Base-by-base conservation (phyloP, 2,797 vertebrate genomes). In the Pangasius larnaudii region DNA sequence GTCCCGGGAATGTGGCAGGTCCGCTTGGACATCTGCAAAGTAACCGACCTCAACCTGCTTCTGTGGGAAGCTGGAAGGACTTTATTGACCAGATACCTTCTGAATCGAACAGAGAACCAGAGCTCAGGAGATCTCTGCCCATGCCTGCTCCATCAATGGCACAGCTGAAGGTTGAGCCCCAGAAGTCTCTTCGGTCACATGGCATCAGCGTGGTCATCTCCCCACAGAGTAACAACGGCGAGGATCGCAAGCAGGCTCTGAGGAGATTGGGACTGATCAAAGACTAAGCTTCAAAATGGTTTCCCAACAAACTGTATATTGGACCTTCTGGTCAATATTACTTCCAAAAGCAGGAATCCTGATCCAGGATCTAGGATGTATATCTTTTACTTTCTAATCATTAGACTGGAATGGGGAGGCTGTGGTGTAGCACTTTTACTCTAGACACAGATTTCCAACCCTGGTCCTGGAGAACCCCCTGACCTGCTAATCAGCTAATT, bases 261-360 rank as follows among this genome's bases (percentile, higher is more conserved):
- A 98, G 92, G 93, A 99, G 97, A 91, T 94, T 99, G 1, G 98
- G 98, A 0, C 95, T 99, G 90, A 92, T 98, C 83, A 96, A 97
- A 92, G 96, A 99, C 87, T 98, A 94, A 95, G 4, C 1, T 72
- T 61, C 33, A 69, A 61, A 67, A 63, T 77, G 24, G 19, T 36
- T 84, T 56, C 9, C 13, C 46, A 65, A 18, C 4, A 65, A 27
- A 78, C 33, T 81, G 75, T 14, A 5, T 2, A 46, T n/a, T 39
- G 9, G 63, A 86, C 65, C 24, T 63, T 27, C 46, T 36, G 72
- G 27, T 24, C 36, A 51, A 14, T 53, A 71, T 10, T 19, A n/a
- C 8, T 51, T 82, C 18, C 10, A 9, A 72, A 59, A 51, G 42
- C 22, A 88, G 39, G 39, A 36, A 33, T 49, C 27, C 27, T 58